A percentile compares a stretch with the other conserved stretches of the same genome.
These are phyloP conservation scores for Silurus lanzhouensis DNA, from an alignment of 2,797 vertebrate species.

Conservation along the genomic window DNA sequence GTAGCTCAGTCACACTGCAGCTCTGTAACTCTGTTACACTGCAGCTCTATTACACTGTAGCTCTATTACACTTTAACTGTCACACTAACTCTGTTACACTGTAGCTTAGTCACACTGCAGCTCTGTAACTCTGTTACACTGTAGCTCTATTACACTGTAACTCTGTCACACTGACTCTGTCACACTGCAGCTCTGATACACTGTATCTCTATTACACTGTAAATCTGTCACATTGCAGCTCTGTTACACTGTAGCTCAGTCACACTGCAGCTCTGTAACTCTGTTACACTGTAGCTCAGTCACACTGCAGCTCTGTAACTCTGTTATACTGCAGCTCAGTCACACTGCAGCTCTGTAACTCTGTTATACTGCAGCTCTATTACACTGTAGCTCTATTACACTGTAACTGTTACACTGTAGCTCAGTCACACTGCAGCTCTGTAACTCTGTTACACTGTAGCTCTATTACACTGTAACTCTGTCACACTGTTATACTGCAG, in stretches of 20 bases:
- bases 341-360: background rate
- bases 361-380: background rate
- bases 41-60: background rate
- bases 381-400: background rate
- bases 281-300: background rate
- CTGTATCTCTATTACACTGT: background rate
- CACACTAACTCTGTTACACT: background rate
- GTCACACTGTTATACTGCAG: background rate
- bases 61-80: background rate
- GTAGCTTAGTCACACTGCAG: background rate
- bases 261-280: background rate
- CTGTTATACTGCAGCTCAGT: background rate
- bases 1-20: background rate
- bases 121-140: background rate
- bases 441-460: background rate
- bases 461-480: background rate
- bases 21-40: background rate
- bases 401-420: background rate
- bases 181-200: background rate
- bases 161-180: background rate
- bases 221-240: too few species aligned
- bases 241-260: background rate
- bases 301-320: background rate
- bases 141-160: background rate
- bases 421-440: background rate